Evolutionary conservation across 2,113 vertebrate species (phyloP), one percentile per base, ranked within the genome.

Genomic region (Heptranchias perlo): DNA sequence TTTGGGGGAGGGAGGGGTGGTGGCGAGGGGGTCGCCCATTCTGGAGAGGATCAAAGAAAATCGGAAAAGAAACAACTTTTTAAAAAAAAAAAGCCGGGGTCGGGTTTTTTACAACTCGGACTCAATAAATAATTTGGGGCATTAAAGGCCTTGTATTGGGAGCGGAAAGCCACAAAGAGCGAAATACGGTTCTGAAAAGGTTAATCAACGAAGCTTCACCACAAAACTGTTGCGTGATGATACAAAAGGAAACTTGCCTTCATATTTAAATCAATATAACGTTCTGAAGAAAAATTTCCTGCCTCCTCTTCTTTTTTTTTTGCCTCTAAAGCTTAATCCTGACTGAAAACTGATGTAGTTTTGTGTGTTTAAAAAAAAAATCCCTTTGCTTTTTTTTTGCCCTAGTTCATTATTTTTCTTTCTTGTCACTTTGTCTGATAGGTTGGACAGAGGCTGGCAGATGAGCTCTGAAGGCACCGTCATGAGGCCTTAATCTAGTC

Each of bases 401-500:
- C 99, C 99, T 99, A 99, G 99, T 99, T 99, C 99, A 99, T 99
- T 99, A 99, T 99, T 99, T 99, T 99, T 99, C 99, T 99, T 99
- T 99, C 99, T 99, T 99, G 99, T 99, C 99, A 99, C 99, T 99
- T 99, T 99, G 99, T 99, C 99, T 99, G 99, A 99, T 99, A 99
- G 99, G 99, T 99, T 99, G 99, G 99, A 99, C 99, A 99, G 99
- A 99, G 98, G 98, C 99, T 98, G 98, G 98, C 98, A 99, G 98
- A 99, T 99, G 99, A 99, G 99, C 98, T 98, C 98, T 98, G 99
- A 99, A 99, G 99, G 99, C 99, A 99, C 99, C 99, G 99, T 99
- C 98, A 99, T 99, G 99, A 99, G 99, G 99, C 99, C 99, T 99
- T 99, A 99, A 99, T 99, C 99, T 99, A 99, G 98, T 99, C 99